Evolutionary conservation across 2,113 vertebrate genomes (phyloP), one percentile per base, ranked within the genome.

Genomic region (Spizaetus ornatus): DNA sequence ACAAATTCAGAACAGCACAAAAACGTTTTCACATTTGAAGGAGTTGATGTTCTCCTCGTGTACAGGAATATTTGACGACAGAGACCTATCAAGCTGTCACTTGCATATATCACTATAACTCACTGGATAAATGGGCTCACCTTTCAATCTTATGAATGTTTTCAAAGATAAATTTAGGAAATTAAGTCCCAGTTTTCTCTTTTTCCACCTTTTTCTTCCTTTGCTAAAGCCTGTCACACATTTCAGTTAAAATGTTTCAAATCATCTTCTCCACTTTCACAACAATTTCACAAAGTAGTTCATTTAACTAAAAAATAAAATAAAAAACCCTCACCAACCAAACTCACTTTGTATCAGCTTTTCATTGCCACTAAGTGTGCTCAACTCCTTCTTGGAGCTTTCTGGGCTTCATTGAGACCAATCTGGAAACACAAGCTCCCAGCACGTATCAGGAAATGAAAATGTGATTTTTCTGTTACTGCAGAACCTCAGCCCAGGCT

Each of bases 181-280:
- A 88, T 85, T 53, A 71, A 81, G 40, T 43, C 85, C n/a, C 45
- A 47, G 69, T 89, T 95, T 85, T 59, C 69, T 84, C 29, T 59
- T 58, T 86, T 31, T 34, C 52, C 65, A 61, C 52, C 23, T 47
- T 66, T 38, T 76, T 53, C 34, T 59, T 59, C 38, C 43, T 48
- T 53, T 15, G 3, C 56, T 69, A 74, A 67, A 63, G 61, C 42
- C 79, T 48, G 56, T 66, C 56, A 85, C 42, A 13, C n/a, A 15
- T 63, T 76, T 47, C 50, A 81, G 50, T 31, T 91, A 52, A 63
- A 76, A 29, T 11, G 9, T 36, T 85, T 80, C 62, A 53, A 36
- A 59, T 26, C 1, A 20, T 36, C 42, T 72, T 67, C 47, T 65
- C 50, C 15, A 36, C 23, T 70, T 76, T n/a, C 69, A n/a, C 50